Conservation (phyloP, 2,113 vertebrate species). For the Circaetus gallicus region DNA sequence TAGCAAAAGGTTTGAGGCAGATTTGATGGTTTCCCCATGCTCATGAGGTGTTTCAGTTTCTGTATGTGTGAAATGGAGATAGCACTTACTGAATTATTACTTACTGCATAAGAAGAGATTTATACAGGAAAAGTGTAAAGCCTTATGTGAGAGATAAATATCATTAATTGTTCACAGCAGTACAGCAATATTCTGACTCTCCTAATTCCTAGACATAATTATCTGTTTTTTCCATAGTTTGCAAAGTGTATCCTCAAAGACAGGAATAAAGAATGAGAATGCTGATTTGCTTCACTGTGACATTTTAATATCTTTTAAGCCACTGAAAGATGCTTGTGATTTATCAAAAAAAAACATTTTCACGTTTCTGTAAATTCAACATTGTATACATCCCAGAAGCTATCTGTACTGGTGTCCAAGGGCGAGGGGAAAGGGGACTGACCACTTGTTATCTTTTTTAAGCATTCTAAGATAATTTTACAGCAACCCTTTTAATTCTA, state of each 20-base stretch:
- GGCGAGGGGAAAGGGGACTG: neutral
- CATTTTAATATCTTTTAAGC: constrained; percentile 18
- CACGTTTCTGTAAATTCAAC: neutral
- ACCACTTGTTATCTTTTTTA: neutral
- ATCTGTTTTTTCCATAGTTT: neutral
- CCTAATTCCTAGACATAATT: neutral
- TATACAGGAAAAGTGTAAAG: neutral
- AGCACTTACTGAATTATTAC: neutral
- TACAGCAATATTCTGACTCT: neutral
- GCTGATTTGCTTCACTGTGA: neutral
- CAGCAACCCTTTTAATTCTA: neutral
- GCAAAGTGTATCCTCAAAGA: neutral
- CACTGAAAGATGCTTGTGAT: neutral
- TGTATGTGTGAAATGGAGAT: neutral
- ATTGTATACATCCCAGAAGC: neutral
- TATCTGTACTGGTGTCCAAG: neutral
- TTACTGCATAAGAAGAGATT: neutral
- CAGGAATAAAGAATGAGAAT: neutral
- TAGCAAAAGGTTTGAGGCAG: neutral
- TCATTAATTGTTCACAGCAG: neutral
- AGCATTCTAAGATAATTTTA: neutral
- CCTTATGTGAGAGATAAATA: constrained; percentile 19
- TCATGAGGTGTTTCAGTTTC: neutral
- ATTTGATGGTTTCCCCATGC: neutral
- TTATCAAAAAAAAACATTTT: neutral